phyloP scores from a whole-genome alignment of 2,113 vertebrate species.

The Indri indri region DNA sequence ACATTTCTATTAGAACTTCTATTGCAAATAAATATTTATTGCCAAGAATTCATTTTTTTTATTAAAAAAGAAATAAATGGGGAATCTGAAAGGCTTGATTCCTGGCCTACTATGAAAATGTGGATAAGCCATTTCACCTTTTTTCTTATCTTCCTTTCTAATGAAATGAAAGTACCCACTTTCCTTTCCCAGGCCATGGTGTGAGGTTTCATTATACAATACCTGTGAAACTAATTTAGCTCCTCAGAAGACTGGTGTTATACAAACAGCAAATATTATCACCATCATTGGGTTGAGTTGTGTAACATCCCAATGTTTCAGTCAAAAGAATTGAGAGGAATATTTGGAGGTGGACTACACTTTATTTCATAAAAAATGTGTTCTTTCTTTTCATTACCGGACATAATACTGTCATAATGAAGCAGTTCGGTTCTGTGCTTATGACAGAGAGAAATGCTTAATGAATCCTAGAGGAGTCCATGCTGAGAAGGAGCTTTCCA shows the following conservation, averaged over 20 bases:
- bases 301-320: neutral
- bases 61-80: neutral
- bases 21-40: constrained; percentile 69
- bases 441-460: neutral
- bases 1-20: constrained; percentile 1
- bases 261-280: constrained; percentile 67
- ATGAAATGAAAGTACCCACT: constrained; percentile 23
- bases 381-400: neutral
- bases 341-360: neutral
- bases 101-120: neutral
- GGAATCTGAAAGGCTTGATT: neutral
- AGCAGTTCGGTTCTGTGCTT: neutral
- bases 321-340: neutral
- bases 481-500: rapidly evolving
- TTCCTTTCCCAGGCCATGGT: neutral
- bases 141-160: constrained; percentile 32
- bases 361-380: neutral
- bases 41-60: constrained; percentile 26
- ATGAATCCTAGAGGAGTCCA: neutral
- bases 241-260: constrained; percentile 53
- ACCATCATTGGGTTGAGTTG: neutral
- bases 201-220: constrained; percentile 57
- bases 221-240: constrained; percentile 56
- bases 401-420: neutral
- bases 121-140: neutral